Conservation (phyloP, 2,797 vertebrate species). For the Falco cherrug region DNA sequence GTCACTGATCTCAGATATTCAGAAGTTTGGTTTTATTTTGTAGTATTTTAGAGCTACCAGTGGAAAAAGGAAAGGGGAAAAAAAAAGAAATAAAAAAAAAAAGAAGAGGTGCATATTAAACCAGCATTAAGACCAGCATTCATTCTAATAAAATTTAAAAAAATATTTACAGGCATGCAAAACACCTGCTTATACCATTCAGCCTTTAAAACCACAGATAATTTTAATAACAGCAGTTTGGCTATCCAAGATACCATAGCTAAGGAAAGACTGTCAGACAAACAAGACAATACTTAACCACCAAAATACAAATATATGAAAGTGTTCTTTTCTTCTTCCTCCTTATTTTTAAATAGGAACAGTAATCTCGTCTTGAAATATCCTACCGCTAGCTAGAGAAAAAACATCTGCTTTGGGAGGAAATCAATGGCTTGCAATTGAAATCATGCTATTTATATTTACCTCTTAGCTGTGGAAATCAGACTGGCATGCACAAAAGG, state of each 20-base stretch:
- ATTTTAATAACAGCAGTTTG: neutral
- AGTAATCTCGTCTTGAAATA: neutral
- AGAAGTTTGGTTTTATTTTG: neutral
- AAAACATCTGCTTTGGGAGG: constrained; percentile 41
- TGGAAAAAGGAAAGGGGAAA: neutral
- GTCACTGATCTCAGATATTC: neutral
- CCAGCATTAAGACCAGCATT: neutral
- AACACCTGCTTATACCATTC: neutral
- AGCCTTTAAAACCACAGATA: neutral
- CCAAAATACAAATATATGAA: neutral
- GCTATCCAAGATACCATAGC: neutral
- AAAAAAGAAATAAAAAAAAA: too few species aligned
- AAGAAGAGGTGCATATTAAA: neutral
- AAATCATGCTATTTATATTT: constrained; percentile 48
- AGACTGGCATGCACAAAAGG: constrained; percentile 32
- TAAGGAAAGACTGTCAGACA: neutral
- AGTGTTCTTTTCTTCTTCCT: neutral
- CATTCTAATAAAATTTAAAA: neutral
- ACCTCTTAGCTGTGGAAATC: constrained; percentile 45
- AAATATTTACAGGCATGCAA: neutral
- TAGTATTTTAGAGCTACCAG: neutral
- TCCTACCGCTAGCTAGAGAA: neutral
- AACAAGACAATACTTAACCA: neutral
- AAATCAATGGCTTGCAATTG: constrained; percentile 20
- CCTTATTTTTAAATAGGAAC: constrained; percentile 2